Evolutionary conservation across 2,113 vertebrate genomes (phyloP).

Genomic region (Benitochromis conjunctus): DNA sequence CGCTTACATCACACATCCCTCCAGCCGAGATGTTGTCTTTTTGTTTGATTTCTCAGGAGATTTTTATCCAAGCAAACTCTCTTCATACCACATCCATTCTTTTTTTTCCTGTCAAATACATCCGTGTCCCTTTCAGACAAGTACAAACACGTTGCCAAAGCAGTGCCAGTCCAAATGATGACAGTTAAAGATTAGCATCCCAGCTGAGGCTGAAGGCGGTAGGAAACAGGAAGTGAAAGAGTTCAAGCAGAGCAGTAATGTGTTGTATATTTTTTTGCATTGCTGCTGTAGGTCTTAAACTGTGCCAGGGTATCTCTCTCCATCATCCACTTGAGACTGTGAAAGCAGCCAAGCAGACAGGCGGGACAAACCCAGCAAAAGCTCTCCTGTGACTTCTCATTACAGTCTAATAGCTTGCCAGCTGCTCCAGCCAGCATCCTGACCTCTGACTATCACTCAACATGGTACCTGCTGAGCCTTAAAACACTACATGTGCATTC

Average conservation of each 20-base stretch:
- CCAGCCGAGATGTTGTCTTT: background rate
- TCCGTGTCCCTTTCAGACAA: background rate
- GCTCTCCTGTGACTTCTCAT: background rate
- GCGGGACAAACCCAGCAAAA: background rate
- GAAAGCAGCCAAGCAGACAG: background rate
- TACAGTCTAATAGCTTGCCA: background rate
- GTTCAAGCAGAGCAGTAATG: background rate
- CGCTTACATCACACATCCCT: background rate
- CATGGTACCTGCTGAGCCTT: background rate
- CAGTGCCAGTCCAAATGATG: background rate
- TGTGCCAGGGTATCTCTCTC: background rate
- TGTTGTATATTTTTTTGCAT: background rate
- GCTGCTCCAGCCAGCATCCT: background rate
- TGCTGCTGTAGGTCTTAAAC: background rate
- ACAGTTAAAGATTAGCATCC: background rate
- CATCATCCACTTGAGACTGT: background rate
- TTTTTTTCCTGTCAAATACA: background rate
- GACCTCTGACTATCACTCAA: conserved; percentile 6
- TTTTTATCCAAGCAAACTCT: background rate
- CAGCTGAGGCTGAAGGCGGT: background rate
- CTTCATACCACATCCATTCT: background rate
- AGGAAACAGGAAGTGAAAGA: background rate
- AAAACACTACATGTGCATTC: conserved; percentile 34
- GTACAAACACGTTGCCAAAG: background rate
- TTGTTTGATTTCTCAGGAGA: background rate